Evolutionary conservation across 2,113 vertebrate species (phyloP).

Genomic region (Chaetura pelagica): DNA sequence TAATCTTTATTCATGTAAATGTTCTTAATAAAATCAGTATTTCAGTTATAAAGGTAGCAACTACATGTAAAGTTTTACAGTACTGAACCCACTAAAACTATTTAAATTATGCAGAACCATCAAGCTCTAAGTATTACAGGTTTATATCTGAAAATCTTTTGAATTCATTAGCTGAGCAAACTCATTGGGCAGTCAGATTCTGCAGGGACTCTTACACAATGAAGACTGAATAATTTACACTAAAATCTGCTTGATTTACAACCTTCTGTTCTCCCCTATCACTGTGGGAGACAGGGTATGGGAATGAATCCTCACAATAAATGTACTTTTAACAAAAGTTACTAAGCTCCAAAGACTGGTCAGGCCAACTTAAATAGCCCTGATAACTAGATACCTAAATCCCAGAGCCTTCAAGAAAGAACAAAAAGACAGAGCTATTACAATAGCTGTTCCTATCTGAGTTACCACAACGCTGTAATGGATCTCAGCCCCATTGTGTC

Average conservation of each 20-base stretch:
- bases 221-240: constrained; percentile 32
- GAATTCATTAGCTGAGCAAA: background rate
- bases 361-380: background rate
- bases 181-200: background rate
- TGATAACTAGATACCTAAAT: background rate
- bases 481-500: background rate
- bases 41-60: background rate
- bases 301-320: background rate
- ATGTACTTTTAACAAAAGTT: background rate
- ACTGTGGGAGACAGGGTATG: background rate
- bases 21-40: background rate
- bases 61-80: background rate
- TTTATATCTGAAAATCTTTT: background rate
- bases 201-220: background rate
- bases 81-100: background rate
- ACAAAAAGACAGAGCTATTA: background rate
- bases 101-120: background rate
- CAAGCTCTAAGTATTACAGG: background rate
- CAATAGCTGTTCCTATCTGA: background rate
- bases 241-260: constrained; percentile 44
- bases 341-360: background rate
- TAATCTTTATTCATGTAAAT: background rate
- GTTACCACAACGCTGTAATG: rapidly evolving
- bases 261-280: constrained; percentile 34
- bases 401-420: background rate